Conservation (phyloP, 1,140 invertebrate species). For the Lamellibrachia luymesi region DNA sequence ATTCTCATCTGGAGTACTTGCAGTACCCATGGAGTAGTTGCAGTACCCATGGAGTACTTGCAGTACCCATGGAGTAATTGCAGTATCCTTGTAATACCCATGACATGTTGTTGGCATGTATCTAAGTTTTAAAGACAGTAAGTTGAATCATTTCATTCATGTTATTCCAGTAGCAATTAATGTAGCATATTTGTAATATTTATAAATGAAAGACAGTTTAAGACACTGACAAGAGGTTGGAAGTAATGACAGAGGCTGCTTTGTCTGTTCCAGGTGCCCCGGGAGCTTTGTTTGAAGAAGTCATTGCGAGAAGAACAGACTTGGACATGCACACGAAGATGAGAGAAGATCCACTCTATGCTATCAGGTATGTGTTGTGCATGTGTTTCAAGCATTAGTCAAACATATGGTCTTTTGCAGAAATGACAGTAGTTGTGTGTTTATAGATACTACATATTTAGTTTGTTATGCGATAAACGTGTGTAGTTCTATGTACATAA, state of each 20-base stretch:
- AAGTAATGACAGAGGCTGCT: neutral
- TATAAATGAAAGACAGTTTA: neutral
- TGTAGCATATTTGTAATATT: neutral
- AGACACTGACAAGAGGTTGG: neutral
- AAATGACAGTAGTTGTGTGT: neutral
- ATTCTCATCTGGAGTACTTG: no score
- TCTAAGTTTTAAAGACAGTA: no score
- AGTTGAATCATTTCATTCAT: no score
- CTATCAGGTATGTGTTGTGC: constrained; percentile 63
- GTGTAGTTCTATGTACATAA: neutral
- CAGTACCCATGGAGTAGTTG: no score
- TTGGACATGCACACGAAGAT: constrained; percentile 66
- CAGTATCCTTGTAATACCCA: no score
- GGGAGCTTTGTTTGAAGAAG: constrained; percentile 44
- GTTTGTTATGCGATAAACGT: neutral
- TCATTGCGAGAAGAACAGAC: constrained; percentile 46
- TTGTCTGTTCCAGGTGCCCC: constrained; percentile 35
- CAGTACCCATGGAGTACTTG: no score
- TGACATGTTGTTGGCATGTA: no score
- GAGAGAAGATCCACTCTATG: constrained; percentile 84
- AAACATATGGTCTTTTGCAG: no score
- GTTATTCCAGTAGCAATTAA: no score
- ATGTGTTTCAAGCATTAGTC: no score
- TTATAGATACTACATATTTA: neutral
- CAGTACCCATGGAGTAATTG: no score